Evolutionary conservation across 2,797 vertebrate genomes (phyloP), one percentile per base, ranked within the genome.

Genomic region (Perodicticus potto): DNA sequence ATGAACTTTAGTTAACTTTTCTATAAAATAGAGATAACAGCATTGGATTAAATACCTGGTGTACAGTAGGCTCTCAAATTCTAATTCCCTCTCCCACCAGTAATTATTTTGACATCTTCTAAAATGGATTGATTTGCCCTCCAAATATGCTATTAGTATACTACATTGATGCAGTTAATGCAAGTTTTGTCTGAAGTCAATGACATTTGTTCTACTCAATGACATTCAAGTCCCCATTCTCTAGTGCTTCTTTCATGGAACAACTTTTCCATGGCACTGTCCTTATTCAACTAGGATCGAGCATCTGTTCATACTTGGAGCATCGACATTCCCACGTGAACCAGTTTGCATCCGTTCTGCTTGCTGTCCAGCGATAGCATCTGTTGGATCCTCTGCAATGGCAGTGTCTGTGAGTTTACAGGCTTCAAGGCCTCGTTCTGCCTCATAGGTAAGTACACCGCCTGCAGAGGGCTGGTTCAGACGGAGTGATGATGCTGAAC

Each of bases 221-320:
- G 20, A 29, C 23, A 61, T 53, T 70, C 29, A 43, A 83, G n/a
- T 19, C 49, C 65, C n/a, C 40, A 45, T 5, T 91, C 77, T 80
- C 12, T 40, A 49, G 32, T 37, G 53, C 49, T 77, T 83, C 49
- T 34, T 32, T 63, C 49, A 53, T 0, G 3, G 34, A 81, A 70
- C 22, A 94, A 72, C 76, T 94, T 95, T 93, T n/a, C 81, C 32
- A 77, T 22, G 49, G 7, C 32, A 65, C 1, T 65, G 34, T 77
- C 49, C 80, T 91, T 29, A 87, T 5, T 63, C 53, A 9, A 25
- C 76, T 49, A 83, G 29, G 67, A 88, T 0, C 9, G 32, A 95
- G 49, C 43, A 57, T 76, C 37, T 45, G 55, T 88, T 70, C 22
- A 2, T 98, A 98, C 98, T 97, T 98, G 98, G 25, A 86, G 90